A percentile compares a stretch with the other conserved stretches of the same genome.
Conservation (phyloP, 2,797 vertebrate genomes). For the Cossypha polioptera region DNA sequence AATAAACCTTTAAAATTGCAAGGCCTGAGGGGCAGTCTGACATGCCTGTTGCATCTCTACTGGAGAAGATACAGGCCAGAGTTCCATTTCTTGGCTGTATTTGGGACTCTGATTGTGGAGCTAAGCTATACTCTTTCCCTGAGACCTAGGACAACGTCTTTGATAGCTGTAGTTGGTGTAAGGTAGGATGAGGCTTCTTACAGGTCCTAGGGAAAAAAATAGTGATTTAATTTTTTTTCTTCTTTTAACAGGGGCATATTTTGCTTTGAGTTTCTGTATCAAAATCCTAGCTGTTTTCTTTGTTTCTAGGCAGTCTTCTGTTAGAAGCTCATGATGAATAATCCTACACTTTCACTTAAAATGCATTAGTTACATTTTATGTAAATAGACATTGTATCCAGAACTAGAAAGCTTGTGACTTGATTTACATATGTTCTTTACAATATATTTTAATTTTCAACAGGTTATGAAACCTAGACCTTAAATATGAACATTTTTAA, state of each 20-base stretch:
- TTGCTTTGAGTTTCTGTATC: not conserved
- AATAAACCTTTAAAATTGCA: not conserved
- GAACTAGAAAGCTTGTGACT: not conserved
- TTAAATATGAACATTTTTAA: not conserved
- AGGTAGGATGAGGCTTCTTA: not conserved
- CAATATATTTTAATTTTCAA: not conserved
- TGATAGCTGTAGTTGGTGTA: not conserved
- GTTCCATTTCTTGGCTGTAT: not conserved
- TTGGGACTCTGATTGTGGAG: not conserved
- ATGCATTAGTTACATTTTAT: not conserved
- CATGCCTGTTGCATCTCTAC: not conserved
- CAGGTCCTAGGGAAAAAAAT: not conserved
- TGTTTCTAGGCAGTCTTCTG: not conserved
- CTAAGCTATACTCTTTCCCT: not conserved
- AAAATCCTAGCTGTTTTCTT: not conserved
- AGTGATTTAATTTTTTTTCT: not conserved
- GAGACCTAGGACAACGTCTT: not conserved
- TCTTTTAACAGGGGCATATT: fast-evolving
- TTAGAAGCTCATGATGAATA: not conserved
- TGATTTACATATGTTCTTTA: not conserved
- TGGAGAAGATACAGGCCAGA: not conserved
- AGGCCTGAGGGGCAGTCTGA: not conserved
- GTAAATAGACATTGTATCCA: not conserved
- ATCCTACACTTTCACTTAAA: not conserved
- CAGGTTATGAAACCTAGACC: not conserved